These are phyloP conservation scores for Xestia xanthographa DNA, from an alignment of 2,888 invertebrate genomes.

Conservation along the genomic window DNA sequence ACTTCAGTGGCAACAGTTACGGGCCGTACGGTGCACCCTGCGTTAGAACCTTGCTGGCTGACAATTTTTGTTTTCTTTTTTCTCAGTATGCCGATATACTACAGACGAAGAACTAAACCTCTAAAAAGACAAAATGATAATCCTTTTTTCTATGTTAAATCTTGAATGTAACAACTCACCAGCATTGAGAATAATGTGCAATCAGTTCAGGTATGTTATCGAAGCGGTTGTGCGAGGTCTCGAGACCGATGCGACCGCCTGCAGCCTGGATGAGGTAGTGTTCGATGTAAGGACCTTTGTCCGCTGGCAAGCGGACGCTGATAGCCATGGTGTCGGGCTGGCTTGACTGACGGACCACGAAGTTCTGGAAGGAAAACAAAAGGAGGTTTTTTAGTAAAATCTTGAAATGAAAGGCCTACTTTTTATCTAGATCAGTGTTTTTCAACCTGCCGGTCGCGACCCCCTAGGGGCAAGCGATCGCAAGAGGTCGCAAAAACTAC, in stretches of 20 bases:
- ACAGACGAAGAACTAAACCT: neutral
- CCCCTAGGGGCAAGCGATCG: no score
- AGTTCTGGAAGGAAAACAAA: slow-evolving; percentile 92
- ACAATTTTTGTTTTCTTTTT: neutral
- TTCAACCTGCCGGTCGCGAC: no score
- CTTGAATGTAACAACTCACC: slow-evolving; percentile 83
- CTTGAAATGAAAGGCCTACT: neutral
- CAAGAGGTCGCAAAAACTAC: no score
- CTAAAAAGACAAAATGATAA: neutral
- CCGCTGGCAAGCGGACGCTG: slow-evolving; percentile 96
- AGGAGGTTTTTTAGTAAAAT: neutral
- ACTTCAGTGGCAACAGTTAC: neutral
- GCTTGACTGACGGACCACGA: slow-evolving; percentile 98
- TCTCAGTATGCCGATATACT: no score
- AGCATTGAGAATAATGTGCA: slow-evolving; percentile 98
- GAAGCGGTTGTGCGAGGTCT: slow-evolving; percentile 98
- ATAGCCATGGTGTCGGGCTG: slow-evolving; percentile 98
- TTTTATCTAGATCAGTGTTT: no score
- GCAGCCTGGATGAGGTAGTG: slow-evolving; percentile 98
- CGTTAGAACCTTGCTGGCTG: neutral
- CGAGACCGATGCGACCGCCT: slow-evolving; percentile 95
- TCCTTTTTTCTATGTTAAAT: neutral
- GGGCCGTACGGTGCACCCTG: neutral
- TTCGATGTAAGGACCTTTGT: slow-evolving; percentile 97
- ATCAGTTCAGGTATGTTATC: slow-evolving; percentile 97